Evolutionary conservation across 2,113 vertebrate genomes (phyloP), one percentile per base, ranked within the genome.

Genomic region (Cyanoderma ruficeps): DNA sequence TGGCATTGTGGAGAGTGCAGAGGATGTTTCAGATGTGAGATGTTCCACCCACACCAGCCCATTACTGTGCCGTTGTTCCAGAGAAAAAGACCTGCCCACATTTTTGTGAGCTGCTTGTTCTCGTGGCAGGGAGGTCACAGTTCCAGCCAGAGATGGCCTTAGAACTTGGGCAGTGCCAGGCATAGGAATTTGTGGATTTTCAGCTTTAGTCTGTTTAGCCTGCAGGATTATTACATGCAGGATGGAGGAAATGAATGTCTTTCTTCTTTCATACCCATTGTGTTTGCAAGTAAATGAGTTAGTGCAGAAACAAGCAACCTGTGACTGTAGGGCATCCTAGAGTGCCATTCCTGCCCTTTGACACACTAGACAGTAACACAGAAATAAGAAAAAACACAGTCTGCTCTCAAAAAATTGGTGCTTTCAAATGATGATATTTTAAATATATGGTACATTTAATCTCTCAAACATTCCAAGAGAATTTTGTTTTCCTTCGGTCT

Each of bases 401-500:
- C 28, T 61, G 49, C n/a, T 65, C 78, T 90, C 42, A 77, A 77
- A 84, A 88, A 84, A 37, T 37, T 10, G 22, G 23, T 82, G 24
- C 23, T 94, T 89, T 52, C 28, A 85, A 70, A 42, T 52, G 12
- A 31, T 86, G 8, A 0, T 90, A 25, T 76, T 95, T 94, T 91
- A 75, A 90, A 93, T 3, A 13, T 94, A 87, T 83, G 82, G 75
- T 78, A 90, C 83, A 79, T 95, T 87, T 93, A 81, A 87, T 94
- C 59, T 95, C 64, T 53, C 14, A 39, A 68, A 50, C 53, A 64
- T 57, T 94, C 83, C 76, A 79, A 64, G 76, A 78, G 21, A 90
- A 89, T 87, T 93, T 78, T 95, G 79, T 93, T 94, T 97, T 90
- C 44, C 47, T 93, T 91, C 93, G 65, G 69, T 92, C 72, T 92